A percentile compares a stretch with the other conserved stretches of the same genome.
These are phyloP conservation scores for Erpetoichthys calabaricus DNA, from an alignment of 2,797 vertebrate genomes.

Conservation along the genomic window DNA sequence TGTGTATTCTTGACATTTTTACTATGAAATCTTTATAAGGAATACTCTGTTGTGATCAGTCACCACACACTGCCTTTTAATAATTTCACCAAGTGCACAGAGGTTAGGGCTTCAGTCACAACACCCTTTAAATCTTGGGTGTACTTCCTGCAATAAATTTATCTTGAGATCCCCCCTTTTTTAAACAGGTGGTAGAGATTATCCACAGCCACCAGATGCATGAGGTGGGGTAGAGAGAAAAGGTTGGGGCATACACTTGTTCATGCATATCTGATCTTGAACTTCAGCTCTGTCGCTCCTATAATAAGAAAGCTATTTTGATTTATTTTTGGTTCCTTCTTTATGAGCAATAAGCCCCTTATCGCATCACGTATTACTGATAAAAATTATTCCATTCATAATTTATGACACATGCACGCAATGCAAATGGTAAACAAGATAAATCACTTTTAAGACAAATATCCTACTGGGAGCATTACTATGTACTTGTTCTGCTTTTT, in stretches of 20 bases:
- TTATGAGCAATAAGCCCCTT: slow-evolving; percentile 6
- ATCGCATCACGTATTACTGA: not conserved
- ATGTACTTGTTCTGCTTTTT: not conserved
- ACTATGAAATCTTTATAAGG: too few species aligned
- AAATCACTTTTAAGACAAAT: not conserved
- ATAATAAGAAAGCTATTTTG: slow-evolving; percentile 7
- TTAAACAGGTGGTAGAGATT: slow-evolving; percentile 85
- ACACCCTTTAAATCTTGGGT: slow-evolving; percentile 61
- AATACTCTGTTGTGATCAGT: too few species aligned
- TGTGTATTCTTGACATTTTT: too few species aligned
- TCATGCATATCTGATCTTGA: slow-evolving; percentile 35
- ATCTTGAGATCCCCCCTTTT: slow-evolving; percentile 63
- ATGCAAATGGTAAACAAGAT: not conserved
- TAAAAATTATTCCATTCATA: slow-evolving; percentile 2
- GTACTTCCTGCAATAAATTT: slow-evolving; percentile 70
- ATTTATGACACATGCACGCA: not conserved
- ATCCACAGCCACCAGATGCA: slow-evolving; percentile 56
- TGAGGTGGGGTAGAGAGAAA: slow-evolving; percentile 23
- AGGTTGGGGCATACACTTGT: slow-evolving; percentile 23
- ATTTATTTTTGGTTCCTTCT: slow-evolving; percentile 15
- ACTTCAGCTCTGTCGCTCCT: slow-evolving; percentile 16
- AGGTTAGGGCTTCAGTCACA: slow-evolving; percentile 58
- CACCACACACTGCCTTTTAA: too few species aligned
- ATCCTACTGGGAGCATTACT: not conserved
- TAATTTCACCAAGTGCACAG: too few species aligned